phyloP scores from a whole-genome alignment of 2,797 vertebrate species.

The Micrastur ruficollis region DNA sequence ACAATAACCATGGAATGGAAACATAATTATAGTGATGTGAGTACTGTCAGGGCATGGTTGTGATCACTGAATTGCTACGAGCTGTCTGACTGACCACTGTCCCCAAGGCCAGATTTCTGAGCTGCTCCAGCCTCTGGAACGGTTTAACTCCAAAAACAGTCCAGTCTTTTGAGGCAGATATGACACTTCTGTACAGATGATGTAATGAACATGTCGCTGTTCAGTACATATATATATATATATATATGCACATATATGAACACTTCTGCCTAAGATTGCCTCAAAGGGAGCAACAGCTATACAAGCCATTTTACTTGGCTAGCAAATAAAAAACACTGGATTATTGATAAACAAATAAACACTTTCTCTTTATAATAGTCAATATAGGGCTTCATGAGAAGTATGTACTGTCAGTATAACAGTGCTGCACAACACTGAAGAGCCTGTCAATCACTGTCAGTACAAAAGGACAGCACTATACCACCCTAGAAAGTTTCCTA shows the following conservation, averaged over 20 bases:
- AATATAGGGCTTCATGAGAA: neutral
- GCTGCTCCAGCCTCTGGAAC: neutral
- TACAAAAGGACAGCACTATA: neutral
- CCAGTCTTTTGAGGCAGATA: neutral
- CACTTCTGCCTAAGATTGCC: neutral
- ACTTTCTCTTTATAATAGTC: neutral
- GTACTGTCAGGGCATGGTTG: neutral
- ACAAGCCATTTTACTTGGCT: neutral
- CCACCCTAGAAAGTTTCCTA: slow-evolving; percentile 26
- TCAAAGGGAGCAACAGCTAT: neutral
- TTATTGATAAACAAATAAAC: neutral
- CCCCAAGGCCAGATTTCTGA: neutral
- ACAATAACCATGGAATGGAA: neutral
- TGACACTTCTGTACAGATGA: neutral
- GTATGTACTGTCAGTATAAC: neutral
- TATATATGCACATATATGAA: neutral
- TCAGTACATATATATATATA: neutral
- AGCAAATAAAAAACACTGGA: neutral
- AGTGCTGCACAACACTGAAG: neutral
- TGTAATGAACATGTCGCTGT: neutral
- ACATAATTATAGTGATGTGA: neutral
- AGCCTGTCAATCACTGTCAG: neutral
- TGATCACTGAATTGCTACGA: neutral
- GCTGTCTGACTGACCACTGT: neutral
- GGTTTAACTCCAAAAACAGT: neutral